Evolutionary conservation across 2,888 invertebrate species (phyloP).

Genomic region (Ichneumoninae sp.): DNA sequence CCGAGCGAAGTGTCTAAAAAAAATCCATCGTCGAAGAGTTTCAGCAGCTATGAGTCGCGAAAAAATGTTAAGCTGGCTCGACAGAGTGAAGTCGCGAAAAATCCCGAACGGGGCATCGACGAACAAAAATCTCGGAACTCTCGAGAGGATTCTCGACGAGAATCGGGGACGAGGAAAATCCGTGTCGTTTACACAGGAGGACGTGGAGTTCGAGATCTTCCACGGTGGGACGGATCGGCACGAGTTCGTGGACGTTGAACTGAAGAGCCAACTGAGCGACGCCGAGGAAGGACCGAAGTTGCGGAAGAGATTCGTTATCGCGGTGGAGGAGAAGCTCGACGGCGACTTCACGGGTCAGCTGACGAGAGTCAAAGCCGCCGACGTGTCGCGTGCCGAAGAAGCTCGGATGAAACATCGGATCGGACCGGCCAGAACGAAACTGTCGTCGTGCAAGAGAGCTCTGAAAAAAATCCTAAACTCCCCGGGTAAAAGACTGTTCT

Average conservation of each 20-base stretch:
- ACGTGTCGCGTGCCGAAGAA: neutral
- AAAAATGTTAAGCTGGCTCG: constrained; percentile 37
- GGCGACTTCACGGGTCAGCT: neutral
- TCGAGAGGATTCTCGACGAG: neutral
- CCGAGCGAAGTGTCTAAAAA: neutral
- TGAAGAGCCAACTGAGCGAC: neutral
- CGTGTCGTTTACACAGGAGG: neutral
- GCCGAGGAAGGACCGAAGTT: neutral
- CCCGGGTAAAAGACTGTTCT: constrained; percentile 22
- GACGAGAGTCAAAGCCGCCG: neutral
- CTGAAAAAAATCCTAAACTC: constrained; percentile 37
- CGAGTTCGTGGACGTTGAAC: constrained; percentile 23
- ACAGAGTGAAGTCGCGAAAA: constrained; percentile 15
- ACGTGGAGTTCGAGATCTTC: constrained; percentile 11
- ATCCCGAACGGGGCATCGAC: neutral
- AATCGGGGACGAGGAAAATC: constrained; percentile 10
- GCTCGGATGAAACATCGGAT: too few species aligned
- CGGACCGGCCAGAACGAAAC: neutral
- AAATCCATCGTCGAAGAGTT: neutral
- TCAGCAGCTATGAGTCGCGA: constrained; percentile 24
- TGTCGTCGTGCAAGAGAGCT: constrained; percentile 21
- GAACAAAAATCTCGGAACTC: neutral
- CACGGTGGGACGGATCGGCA: neutral
- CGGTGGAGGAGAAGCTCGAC: neutral
- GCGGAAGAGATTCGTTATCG: neutral